Percentiles rank a stretch among this genome's conserved stretches.
phyloP scores from a whole-genome alignment of 2,113 vertebrate genomes.

The Bambusicola thoracicus region DNA sequence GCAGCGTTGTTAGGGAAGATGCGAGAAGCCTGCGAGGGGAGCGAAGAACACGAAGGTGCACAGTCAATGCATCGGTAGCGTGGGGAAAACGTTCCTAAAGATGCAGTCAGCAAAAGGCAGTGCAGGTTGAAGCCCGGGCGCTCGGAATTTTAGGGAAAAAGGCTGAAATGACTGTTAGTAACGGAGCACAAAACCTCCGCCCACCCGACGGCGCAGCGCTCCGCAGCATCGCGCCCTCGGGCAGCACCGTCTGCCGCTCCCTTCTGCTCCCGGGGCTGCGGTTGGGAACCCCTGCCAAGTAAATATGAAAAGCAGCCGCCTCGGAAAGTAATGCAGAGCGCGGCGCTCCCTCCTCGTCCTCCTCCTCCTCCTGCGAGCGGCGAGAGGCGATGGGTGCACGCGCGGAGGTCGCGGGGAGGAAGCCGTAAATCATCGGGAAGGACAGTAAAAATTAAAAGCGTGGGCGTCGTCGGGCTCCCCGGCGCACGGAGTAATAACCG shows the following conservation, averaged over 20 bases:
- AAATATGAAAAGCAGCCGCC: not conserved
- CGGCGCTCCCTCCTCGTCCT: slow-evolving; percentile 1
- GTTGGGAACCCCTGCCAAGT: too few relatives aligned
- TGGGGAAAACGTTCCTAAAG: not conserved
- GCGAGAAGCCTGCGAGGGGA: not conserved
- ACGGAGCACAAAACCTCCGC: too few relatives aligned
- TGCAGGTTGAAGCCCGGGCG: not conserved
- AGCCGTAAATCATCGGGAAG: slow-evolving; percentile 51
- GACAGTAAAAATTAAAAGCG: slow-evolving; percentile 69
- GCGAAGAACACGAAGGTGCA: not conserved
- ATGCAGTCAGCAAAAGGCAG: not conserved
- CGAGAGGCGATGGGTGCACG: not conserved
- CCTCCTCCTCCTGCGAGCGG: not conserved
- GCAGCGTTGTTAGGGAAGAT: not conserved
- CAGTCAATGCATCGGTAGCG: not conserved
- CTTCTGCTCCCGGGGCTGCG: too few relatives aligned
- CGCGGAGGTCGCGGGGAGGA: not conserved
- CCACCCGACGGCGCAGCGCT: too few relatives aligned
- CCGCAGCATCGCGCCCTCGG: too few relatives aligned
- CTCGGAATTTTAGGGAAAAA: not conserved
- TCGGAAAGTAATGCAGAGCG: not conserved
- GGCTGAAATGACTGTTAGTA: not conserved
- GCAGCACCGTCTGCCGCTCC: too few relatives aligned
- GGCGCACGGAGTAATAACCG: slow-evolving; percentile 45
- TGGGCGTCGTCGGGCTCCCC: slow-evolving; percentile 10